Base-by-base conservation (phyloP, 2,113 vertebrate species). In the Pleuronectes platessa region DNA sequence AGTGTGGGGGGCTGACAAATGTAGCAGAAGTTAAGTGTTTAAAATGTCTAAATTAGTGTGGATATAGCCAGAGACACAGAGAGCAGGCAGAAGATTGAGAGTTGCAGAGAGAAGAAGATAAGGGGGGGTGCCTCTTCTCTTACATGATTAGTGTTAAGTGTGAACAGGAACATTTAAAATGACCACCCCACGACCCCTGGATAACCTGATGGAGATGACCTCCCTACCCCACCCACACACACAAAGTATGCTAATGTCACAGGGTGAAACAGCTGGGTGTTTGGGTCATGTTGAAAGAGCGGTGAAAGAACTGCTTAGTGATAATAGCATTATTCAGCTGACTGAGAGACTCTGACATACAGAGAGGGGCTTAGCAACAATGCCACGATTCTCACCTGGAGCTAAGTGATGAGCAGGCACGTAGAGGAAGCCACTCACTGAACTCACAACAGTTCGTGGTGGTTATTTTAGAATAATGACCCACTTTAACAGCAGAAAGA, bases 221-320 rank as follows among this genome's bases (percentile, higher is more conserved):
- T 87, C 75, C 70, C 68, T 17, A 74, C 82, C 84, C 74, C 85
- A 66, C 76, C 40, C 82, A 79, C 80, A 80, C 83, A 80, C 83
- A 82, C 76, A 86, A 81, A 89, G 80, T 87, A 89, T 93, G 92
- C 86, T 91, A 93, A 94, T 93, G 90, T 85, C 85, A 85, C 27
- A 85, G 87, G 82, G 89, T 85, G 86, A 92, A 88, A 83, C 87
- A 86, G 79, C 88, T 91, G 90, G 90, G 82, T 80, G 85, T 87
- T 72, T 92, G 74, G 85, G 70, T 81, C 80, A 78, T 74, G 89
- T 68, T 87, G 77, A 88, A 90, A 85, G 80, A 77, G 79, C 74
- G 72, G 66, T 84, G 80, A 85, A 87, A 88, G 81, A 78, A 40
- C 79, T 77, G 79, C 78, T 87, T 88, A 85, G 75, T 86, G 84